Evolutionary conservation across 2,888 invertebrate genomes (phyloP).

Genomic region (Gandaritis pyraliata): DNA sequence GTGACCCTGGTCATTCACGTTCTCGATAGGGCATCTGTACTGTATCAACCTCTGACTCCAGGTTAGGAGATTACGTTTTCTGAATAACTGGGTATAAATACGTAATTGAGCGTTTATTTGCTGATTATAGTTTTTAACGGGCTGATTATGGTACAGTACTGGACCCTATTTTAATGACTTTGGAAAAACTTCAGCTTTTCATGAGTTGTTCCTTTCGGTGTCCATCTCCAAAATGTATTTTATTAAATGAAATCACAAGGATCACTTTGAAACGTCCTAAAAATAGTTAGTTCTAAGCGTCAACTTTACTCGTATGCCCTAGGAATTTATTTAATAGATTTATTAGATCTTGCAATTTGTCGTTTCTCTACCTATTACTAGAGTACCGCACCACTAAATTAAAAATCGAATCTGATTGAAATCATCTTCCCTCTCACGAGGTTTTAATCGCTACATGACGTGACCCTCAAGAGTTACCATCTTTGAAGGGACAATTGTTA

Average conservation of each 20-base stretch:
- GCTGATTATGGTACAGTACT: too few relatives aligned
- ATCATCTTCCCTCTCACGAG: not conserved
- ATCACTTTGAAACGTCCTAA: too few relatives aligned
- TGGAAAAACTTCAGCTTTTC: too few relatives aligned
- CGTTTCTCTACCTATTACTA: too few relatives aligned
- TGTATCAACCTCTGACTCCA: constrained; percentile 55
- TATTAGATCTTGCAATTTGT: too few relatives aligned
- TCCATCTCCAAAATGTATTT: too few relatives aligned
- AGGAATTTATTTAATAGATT: too few relatives aligned
- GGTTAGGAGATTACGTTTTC: constrained; percentile 56
- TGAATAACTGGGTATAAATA: constrained; percentile 34
- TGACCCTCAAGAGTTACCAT: constrained; percentile 25
- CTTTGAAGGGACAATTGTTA: constrained; percentile 29
- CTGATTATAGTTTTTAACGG: not conserved
- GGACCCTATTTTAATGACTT: too few relatives aligned
- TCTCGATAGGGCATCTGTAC: constrained; percentile 47
- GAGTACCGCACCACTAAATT: not conserved
- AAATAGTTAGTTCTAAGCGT: too few relatives aligned
- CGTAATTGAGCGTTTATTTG: constrained; percentile 20
- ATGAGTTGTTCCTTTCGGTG: too few relatives aligned
- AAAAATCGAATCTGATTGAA: not conserved
- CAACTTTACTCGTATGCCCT: too few relatives aligned
- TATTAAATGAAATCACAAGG: too few relatives aligned
- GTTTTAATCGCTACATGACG: constrained; percentile 20
- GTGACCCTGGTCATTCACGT: constrained; percentile 51